Evolutionary conservation across 1,140 invertebrate species (phyloP), one percentile per base, ranked within the genome.

Genomic region (Coelopa frigida): DNA sequence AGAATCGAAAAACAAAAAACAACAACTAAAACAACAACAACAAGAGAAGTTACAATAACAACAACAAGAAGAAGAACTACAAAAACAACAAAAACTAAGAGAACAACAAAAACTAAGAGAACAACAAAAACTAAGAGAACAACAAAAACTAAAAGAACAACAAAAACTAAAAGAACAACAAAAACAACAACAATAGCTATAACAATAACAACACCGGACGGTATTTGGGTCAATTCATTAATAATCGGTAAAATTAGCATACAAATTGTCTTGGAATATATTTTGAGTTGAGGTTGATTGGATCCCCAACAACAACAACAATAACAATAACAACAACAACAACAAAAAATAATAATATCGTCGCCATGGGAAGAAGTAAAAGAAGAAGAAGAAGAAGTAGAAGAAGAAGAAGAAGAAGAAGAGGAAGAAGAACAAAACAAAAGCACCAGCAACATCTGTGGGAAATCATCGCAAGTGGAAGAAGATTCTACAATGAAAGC

Each of bases 161-260:
- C 48, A 29, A 22, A 35, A 14, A 21, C 22, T 21, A 22, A 11
- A 36, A 27, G 14, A 33, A 23, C 11, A 37, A 21, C 32, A 22
- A 22, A 6, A 12, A 41, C 15, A 24, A 37, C 22, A 18, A 20
- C 10, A 38, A 24, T 11, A 14, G 36, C n/a, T 1, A 22, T 15
- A 15, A 38, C 17, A 18, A 37, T 14, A 32, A n/a, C 12, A 15
- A 29, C 10, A 17, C 24, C 35, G 46, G 51, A 36, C 36, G 62
- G 62, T 52, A 65, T 65, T 65, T 65, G 57, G 62, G 62, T 65
- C 59, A 65, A 53, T 57, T 56, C 59, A 65, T 62, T 62, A 62
- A 65, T 65, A 65, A 62, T 65, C 62, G 57, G 55, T 53, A 52
- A 58, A 63, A 60, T n/a, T n/a, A n/a, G n/a, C n/a, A n/a, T n/a